Base-by-base conservation (phyloP, 2,888 invertebrate species). In the Cephus rjabovi region DNA sequence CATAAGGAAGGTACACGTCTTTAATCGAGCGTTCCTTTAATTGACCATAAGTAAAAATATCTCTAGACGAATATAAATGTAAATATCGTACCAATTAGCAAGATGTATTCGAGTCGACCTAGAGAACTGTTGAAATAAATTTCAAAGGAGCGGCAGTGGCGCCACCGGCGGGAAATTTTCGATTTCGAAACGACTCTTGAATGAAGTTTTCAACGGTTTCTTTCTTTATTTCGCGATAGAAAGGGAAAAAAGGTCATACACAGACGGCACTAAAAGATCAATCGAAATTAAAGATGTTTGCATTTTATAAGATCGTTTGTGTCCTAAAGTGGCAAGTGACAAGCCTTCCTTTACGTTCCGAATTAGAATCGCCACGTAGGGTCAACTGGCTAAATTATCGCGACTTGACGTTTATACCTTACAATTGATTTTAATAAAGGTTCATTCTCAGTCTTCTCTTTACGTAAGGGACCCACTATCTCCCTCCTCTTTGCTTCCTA, bases 341-440 rank as follows among this genome's bases (percentile, higher is more conserved):
- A 40, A 83, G 79, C 86, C 78, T 82, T 84, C 81, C 80, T 85
- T 82, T 83, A 81, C 79, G 80, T 79, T 83, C 79, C 37, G 80
- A 85, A 87, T 86, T 86, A 87, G 80, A 85, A 84, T 86, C 82
- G 85, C 84, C 81, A 81, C 84, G 80, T 77, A 81, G 80, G 87
- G 87, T 89, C 87, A 89, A 89, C 86, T 89, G 83, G 87, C 84
- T 88, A 79, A 89, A 89, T 89, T 86, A 88, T 89, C 86, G 81
- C 83, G 85, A 85, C 88, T 90, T 90, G 88, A 90, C 87, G 89
- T 86, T 90, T 87, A 71, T 88, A 89, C 90, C 89, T 90, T 88
- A 82, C 89, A 90, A 90, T 90, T 90, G 89, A 87, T 89, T 88
- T 87, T 88, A 90, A 90, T 90, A 84, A 83, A 89, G 80, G 83